Percentiles rank a stretch among this genome's conserved stretches.
These are phyloP conservation scores for Notospermus geniculatus DNA, from an alignment of 1,140 invertebrate species.

Conservation along the genomic window DNA sequence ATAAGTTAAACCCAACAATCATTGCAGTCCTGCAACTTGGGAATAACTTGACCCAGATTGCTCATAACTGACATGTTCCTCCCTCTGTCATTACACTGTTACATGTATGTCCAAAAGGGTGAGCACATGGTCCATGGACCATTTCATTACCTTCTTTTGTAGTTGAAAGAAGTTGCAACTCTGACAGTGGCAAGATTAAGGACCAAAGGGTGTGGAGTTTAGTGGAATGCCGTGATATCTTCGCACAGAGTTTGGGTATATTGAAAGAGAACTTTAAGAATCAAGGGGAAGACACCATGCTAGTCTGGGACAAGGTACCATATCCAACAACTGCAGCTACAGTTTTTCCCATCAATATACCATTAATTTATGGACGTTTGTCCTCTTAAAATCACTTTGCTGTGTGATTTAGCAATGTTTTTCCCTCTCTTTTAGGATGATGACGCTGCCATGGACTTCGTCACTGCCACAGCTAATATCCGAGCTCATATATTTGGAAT, in stretches of 20 bases:
- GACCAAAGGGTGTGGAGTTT: conserved; percentile 84
- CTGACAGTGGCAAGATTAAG: conserved; percentile 56
- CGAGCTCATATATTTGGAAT: conserved; percentile 90
- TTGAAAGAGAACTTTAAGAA: conserved; percentile 63
- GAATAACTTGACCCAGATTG: too few species aligned
- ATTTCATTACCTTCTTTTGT: conserved; percentile 13
- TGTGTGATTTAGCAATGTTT: background rate
- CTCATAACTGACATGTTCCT: too few species aligned
- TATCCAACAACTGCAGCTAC: too few species aligned
- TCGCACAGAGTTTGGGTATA: conserved; percentile 69
- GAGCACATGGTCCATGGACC: too few species aligned
- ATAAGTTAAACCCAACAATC: too few species aligned
- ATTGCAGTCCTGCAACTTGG: too few species aligned
- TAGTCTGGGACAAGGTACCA: conserved; percentile 92
- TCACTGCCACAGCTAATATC: conserved; percentile 91
- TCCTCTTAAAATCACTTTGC: too few species aligned
- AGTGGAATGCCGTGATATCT: conserved; percentile 72
- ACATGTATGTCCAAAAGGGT: too few species aligned
- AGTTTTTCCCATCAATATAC: too few species aligned
- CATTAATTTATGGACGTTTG: too few species aligned
- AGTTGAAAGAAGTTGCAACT: conserved; percentile 51
- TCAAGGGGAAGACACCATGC: conserved; percentile 64
- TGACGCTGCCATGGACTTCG: conserved; percentile 91
- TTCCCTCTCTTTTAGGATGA: conserved; percentile 68
- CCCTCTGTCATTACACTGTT: too few species aligned